Conservation (phyloP, 2,797 vertebrate genomes). For the Esox masquinongy region DNA sequence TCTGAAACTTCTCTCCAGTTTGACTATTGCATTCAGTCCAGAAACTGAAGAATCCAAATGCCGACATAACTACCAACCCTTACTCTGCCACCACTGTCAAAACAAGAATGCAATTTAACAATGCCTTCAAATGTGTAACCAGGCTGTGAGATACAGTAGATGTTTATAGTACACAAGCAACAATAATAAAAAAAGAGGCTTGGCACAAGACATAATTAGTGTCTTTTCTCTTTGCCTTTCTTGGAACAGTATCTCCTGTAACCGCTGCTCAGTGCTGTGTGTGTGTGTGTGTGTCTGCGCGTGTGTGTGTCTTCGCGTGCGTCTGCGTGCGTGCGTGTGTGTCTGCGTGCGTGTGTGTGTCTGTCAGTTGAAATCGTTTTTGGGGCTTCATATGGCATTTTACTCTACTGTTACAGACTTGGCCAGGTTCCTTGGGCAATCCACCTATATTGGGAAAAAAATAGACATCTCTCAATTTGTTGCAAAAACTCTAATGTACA, state of each 20-base stretch:
- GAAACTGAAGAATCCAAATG: background rate
- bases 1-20: slow-evolving; percentile 12
- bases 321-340: background rate
- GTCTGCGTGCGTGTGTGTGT: slow-evolving; percentile 8
- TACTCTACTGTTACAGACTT: slow-evolving; percentile 98
- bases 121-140: slow-evolving; percentile 28
- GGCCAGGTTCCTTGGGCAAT: slow-evolving; percentile 98
- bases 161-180: slow-evolving; percentile 33
- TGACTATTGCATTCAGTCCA: slow-evolving; percentile 1
- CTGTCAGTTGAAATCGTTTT: background rate
- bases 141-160: slow-evolving; percentile 21
- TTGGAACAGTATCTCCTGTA: slow-evolving; percentile 28
- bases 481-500: background rate
- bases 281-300: slow-evolving; percentile 13
- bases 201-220: slow-evolving; percentile 33
- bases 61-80: slow-evolving; percentile 41
- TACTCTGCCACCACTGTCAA: slow-evolving; percentile 47
- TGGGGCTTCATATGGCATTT: slow-evolving; percentile 43
- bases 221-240: slow-evolving; percentile 31
- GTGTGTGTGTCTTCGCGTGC: slow-evolving; percentile 19
- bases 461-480: slow-evolving; percentile 1
- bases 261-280: slow-evolving; percentile 14
- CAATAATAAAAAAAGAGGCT: slow-evolving; percentile 52
- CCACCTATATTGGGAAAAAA: slow-evolving; percentile 80
- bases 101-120: slow-evolving; percentile 31